A percentile compares a stretch with the other conserved stretches of the same genome.
Conservation (phyloP, 2,797 vertebrate genomes). For the Pseudochirops corinnae region DNA sequence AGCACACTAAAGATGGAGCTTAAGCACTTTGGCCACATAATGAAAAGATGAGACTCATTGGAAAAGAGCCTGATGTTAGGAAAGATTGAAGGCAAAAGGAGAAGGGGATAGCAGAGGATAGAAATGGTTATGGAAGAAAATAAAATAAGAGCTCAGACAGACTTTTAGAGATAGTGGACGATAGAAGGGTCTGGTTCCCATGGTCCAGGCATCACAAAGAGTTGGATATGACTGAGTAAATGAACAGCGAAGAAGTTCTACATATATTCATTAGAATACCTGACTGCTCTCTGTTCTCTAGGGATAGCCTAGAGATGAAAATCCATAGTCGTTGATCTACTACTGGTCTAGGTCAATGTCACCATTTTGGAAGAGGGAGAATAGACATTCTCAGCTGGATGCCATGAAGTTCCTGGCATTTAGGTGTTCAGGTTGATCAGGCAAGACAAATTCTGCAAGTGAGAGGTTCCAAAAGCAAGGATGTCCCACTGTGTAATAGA, state of each 20-base stretch:
- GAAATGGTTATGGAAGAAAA: background rate
- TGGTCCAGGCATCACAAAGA: too few relatives aligned
- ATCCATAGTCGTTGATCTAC: too few relatives aligned
- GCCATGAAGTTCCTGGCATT: too few relatives aligned
- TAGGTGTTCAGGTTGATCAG: too few relatives aligned
- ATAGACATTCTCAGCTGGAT: background rate
- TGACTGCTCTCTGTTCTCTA: too few relatives aligned
- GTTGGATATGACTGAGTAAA: too few relatives aligned
- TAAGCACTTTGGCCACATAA: background rate
- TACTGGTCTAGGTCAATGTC: too few relatives aligned
- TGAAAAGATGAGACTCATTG: background rate
- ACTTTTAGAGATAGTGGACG: background rate
- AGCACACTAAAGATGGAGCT: background rate
- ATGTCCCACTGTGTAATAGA: background rate
- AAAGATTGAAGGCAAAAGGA: background rate
- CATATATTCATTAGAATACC: too few relatives aligned
- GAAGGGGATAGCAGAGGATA: background rate
- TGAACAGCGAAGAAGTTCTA: too few relatives aligned
- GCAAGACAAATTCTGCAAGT: background rate
- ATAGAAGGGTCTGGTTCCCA: too few relatives aligned
- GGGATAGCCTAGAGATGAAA: too few relatives aligned
- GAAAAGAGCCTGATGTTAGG: background rate
- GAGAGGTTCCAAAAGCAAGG: background rate
- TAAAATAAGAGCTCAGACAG: background rate
- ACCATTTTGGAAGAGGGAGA: too few relatives aligned